Conservation (phyloP, 2,113 vertebrate genomes). For the Podarcis cretensis region DNA sequence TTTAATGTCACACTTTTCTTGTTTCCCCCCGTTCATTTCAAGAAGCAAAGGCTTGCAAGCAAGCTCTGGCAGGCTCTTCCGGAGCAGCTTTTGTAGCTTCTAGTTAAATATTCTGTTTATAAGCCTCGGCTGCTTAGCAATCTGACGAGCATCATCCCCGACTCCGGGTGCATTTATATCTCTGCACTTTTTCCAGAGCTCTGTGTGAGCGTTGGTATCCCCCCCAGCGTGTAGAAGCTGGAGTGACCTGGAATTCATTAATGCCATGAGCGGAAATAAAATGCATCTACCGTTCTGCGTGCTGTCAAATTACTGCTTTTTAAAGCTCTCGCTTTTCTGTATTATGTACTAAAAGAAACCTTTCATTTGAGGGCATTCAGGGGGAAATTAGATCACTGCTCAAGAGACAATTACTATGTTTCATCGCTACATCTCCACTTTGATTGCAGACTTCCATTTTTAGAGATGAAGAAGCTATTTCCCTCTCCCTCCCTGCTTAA, state of each 20-base stretch:
- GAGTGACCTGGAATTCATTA: slow-evolving; percentile 59
- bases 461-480: slow-evolving; percentile 29
- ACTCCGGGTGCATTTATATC: slow-evolving; percentile 20
- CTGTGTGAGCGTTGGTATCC: slow-evolving; percentile 50
- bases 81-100: slow-evolving; percentile 63
- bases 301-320: slow-evolving; percentile 61
- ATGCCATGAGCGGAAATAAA: slow-evolving; percentile 50
- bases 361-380: slow-evolving; percentile 59
- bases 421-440: slow-evolving; percentile 43
- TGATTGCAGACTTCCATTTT: slow-evolving; percentile 43
- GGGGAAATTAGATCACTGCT: slow-evolving; percentile 60
- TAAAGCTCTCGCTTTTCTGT: slow-evolving; percentile 29
- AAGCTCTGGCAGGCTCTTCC: slow-evolving; percentile 52
- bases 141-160: slow-evolving; percentile 63
- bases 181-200: slow-evolving; percentile 36
- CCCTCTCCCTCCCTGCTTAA: background rate
- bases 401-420: slow-evolving; percentile 62
- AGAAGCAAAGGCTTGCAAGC: slow-evolving; percentile 37
- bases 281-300: slow-evolving; percentile 20
- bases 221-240: slow-evolving; percentile 37
- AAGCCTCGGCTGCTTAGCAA: slow-evolving; percentile 45
- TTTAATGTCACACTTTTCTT: background rate
- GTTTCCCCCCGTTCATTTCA: background rate
- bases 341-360: slow-evolving; percentile 58
- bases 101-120: slow-evolving; percentile 65